Conservation (phyloP, 2,888 invertebrate species). For the Ctenicera cuprea region DNA sequence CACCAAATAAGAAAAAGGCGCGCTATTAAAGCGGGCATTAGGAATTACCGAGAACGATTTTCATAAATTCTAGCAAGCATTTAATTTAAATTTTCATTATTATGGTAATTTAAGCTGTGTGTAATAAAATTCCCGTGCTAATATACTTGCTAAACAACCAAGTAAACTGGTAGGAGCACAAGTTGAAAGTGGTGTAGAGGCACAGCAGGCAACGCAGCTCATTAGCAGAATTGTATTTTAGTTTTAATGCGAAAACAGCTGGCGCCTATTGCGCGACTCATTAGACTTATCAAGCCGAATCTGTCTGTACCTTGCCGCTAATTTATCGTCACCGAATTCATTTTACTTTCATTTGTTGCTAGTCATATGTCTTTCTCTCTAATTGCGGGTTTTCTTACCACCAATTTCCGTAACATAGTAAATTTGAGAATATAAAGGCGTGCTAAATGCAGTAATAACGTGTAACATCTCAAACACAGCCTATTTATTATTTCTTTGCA, state of each 20-base stretch:
- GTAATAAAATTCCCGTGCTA: conserved; percentile 48
- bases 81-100: conserved; percentile 51
- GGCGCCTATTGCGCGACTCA: conserved; percentile 49
- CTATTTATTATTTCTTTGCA: too few relatives aligned
- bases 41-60: conserved; percentile 37
- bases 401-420: too few relatives aligned
- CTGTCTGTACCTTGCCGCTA: conserved; percentile 40
- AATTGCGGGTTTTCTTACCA: neutral
- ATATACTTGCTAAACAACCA: conserved; percentile 51
- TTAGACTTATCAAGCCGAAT: conserved; percentile 48
- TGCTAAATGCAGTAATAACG: too few relatives aligned
- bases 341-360: conserved; percentile 6
- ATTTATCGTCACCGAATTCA: conserved; percentile 41
- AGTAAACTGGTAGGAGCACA: conserved; percentile 45
- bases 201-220: conserved; percentile 45
- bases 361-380: neutral
- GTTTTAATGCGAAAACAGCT: conserved; percentile 54
- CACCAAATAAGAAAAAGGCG: conserved; percentile 21
- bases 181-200: conserved; percentile 39
- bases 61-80: conserved; percentile 43
- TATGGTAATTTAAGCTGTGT: conserved; percentile 50
- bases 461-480: too few relatives aligned
- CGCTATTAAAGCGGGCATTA: conserved; percentile 15
- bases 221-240: conserved; percentile 56
- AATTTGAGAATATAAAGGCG: too few relatives aligned